phyloP scores from a whole-genome alignment of 2,888 invertebrate species.

The Drosophila meridionalis region DNA sequence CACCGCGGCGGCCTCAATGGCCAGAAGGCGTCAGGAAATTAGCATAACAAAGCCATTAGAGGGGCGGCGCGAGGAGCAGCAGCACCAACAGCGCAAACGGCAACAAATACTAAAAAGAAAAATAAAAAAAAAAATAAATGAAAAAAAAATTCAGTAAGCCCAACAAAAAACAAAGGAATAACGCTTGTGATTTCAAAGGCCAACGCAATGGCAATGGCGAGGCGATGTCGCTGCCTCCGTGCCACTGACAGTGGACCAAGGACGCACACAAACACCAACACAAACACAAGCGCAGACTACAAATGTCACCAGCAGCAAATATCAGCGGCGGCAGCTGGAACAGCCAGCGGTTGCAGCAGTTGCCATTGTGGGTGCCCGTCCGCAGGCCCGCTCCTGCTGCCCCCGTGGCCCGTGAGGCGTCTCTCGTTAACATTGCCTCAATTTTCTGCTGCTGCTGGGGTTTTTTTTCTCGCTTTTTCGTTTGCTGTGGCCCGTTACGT shows the following conservation, averaged over 20 bases:
- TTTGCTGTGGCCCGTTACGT: constrained; percentile 52
- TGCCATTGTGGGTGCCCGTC: constrained; percentile 21
- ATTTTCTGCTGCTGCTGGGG: constrained; percentile 23
- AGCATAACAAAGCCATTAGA: constrained; percentile 76
- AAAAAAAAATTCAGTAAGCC: neutral
- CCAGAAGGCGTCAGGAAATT: constrained; percentile 74
- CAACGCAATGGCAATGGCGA: constrained; percentile 33
- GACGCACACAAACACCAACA: constrained; percentile 36
- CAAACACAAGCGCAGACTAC: constrained; percentile 51
- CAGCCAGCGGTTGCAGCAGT: constrained; percentile 33
- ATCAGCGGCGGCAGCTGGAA: constrained; percentile 25
- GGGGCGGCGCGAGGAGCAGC: constrained; percentile 28
- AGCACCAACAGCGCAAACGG: constrained; percentile 11
- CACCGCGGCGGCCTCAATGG: constrained; percentile 51
- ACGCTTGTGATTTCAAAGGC: constrained; percentile 71
- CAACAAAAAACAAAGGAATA: constrained; percentile 20
- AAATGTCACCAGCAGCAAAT: constrained; percentile 60
- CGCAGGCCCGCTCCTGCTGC: constrained; percentile 5
- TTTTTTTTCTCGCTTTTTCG: constrained; percentile 27
- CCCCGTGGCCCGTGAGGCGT: neutral
- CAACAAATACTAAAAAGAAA: constrained; percentile 5
- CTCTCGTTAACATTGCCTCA: constrained; percentile 50
- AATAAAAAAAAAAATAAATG: neutral
- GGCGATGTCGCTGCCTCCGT: constrained; percentile 31
- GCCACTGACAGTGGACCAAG: constrained; percentile 59